Base-by-base conservation (phyloP, 2,113 vertebrate species). In the Platichthys flesus region DNA sequence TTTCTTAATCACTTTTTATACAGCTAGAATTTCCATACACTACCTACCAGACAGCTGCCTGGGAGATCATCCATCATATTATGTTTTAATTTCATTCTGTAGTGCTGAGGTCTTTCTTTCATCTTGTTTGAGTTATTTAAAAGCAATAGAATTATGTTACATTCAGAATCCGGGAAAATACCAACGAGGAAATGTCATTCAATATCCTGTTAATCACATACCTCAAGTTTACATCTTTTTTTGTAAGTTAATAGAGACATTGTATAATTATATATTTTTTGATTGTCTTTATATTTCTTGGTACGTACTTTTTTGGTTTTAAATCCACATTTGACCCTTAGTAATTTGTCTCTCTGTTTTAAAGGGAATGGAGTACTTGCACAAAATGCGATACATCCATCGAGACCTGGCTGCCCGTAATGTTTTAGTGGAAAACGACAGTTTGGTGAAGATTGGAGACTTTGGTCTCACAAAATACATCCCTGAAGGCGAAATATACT, bases 291-390 rank as follows among this genome's bases (percentile, higher is more conserved):
- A 49, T 45, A 14, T 15, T 45, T 15, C 42, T 45, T 45, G 10
- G 14, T 45, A 45, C 10, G 2, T 45, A 15, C 1, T 3, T 13
- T 13, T 3, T 14, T 2, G 42, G 4, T 45, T 45, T 51, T 18
- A 51, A 51, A 18, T 51, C 16, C 6, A 18, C 49, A 18, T 20
- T 51, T 6, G 14, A 51, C 16, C 18, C 49, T 15, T 47, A 47
- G 12, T 14, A 16, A 15, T 47, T 62, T 56, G 40, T n/a, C 37
- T 60, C 40, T 47, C 3, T 75, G 60, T 58, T 76, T 77, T 14
- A 15, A 87, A 99, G 97, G 97, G 97, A 31, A 99, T 98, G 97
- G 94, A 96, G 10, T 99, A 98, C 82, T 93, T 99, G 58, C 97
- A 98, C 18, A 91, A 91, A 0, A 92, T 94, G 75, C 94, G 94